phyloP scores from a whole-genome alignment of 2,888 invertebrate genomes.

The Drosophila neonasuta region DNA sequence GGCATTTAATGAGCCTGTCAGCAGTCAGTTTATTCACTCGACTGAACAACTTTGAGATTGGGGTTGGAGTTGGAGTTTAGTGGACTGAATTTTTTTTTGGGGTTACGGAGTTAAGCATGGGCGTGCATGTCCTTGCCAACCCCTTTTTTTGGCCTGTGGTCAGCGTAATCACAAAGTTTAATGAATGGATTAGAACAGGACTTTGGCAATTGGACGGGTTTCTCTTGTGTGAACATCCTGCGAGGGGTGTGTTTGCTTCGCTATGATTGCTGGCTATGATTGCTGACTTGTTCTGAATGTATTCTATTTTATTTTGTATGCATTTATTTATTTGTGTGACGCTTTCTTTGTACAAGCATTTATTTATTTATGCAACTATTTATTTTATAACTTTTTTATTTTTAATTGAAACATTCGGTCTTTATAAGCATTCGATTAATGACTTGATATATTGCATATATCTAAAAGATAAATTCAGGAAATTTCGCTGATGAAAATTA shows the following conservation, averaged over 20 bases:
- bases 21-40: slow-evolving; percentile 65
- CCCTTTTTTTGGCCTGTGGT: slow-evolving; percentile 50
- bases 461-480: too few species aligned
- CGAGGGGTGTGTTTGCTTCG: slow-evolving; percentile 8
- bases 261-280: neutral
- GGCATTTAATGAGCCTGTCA: slow-evolving; percentile 76
- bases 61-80: slow-evolving; percentile 1
- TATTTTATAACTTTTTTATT: neutral
- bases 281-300: neutral
- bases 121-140: slow-evolving; percentile 27
- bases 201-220: slow-evolving; percentile 4
- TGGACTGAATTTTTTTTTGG: slow-evolving; percentile 1
- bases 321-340: neutral
- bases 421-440: too few species aligned
- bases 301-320: neutral
- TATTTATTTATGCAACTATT: neutral
- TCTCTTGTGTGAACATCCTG: slow-evolving; percentile 1
- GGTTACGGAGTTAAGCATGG: slow-evolving; percentile 15
- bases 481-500: too few species aligned
- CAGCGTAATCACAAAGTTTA: slow-evolving; percentile 77
- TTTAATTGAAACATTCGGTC: neutral
- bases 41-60: slow-evolving; percentile 26
- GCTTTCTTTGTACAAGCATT: neutral
- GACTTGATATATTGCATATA: too few species aligned
- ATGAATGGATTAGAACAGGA: slow-evolving; percentile 67